These are phyloP conservation scores for Piaya cayana DNA, from an alignment of 2,113 vertebrate genomes.

Conservation along the genomic window DNA sequence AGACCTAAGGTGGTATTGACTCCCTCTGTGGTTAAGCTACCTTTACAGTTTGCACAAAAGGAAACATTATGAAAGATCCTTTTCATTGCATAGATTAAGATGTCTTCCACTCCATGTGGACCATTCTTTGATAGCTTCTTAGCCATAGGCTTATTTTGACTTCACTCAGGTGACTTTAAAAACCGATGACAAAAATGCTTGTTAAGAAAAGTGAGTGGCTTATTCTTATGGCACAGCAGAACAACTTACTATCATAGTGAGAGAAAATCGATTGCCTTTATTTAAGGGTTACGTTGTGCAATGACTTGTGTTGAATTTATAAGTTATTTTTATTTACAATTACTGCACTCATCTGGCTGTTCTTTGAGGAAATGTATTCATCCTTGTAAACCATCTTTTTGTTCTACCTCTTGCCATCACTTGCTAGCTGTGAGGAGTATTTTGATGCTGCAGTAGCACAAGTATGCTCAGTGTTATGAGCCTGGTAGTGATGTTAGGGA, in stretches of 20 bases:
- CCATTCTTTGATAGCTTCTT: neutral
- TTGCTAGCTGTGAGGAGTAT: neutral
- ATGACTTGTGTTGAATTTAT: neutral
- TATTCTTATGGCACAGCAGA: neutral
- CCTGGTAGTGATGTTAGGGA: neutral
- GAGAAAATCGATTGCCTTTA: neutral
- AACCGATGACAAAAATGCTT: conserved; percentile 29
- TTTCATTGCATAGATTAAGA: neutral
- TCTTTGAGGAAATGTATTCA: neutral
- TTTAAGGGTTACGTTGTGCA: neutral
- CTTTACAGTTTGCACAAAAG: neutral
- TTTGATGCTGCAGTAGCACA: neutral
- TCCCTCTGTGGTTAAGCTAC: neutral
- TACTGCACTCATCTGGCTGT: neutral
- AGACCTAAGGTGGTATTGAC: neutral
- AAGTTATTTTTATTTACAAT: neutral
- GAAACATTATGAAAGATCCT: neutral
- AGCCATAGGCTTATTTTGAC: neutral
- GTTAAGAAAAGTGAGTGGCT: neutral
- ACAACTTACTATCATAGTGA: neutral
- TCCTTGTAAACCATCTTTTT: too few species aligned
- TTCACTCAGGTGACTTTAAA: conserved; percentile 23
- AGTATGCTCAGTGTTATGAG: neutral
- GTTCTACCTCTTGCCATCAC: too few species aligned
- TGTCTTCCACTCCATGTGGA: neutral